phyloP scores from a whole-genome alignment of 2,888 invertebrate genomes.

The Brachynemurus nebulosus region DNA sequence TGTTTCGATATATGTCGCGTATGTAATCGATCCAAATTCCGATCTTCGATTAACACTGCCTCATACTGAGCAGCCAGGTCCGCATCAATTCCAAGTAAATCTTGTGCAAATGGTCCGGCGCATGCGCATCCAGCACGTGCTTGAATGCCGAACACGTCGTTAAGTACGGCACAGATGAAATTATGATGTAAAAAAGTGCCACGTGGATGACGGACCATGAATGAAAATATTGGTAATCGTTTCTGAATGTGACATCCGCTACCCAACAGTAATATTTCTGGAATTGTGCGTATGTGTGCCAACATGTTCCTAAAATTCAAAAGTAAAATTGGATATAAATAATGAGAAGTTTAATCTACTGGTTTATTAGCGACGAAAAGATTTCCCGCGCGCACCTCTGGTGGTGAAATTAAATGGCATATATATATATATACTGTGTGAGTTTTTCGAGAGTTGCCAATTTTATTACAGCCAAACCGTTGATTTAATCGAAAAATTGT shows the following conservation, averaged over 20 bases:
- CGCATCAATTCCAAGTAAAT: conserved; percentile 70
- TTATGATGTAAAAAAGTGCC: conserved; percentile 81
- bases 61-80: conserved; percentile 63
- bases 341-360: too few relatives aligned
- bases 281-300: conserved; percentile 63
- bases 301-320: conserved; percentile 53
- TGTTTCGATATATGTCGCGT: conserved; percentile 22
- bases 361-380: too few relatives aligned
- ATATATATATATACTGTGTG: too few relatives aligned
- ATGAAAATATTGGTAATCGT: conserved; percentile 70
- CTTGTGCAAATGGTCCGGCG: conserved; percentile 73
- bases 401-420: too few relatives aligned
- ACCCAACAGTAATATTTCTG: conserved; percentile 66
- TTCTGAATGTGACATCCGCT: conserved; percentile 49
- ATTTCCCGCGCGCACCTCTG: too few relatives aligned
- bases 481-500: too few relatives aligned
- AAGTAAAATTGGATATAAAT: background rate
- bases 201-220: conserved; percentile 68
- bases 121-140: conserved; percentile 67
- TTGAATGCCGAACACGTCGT: conserved; percentile 86
- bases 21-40: conserved; percentile 26
- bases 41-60: conserved; percentile 46
- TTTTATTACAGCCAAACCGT: too few relatives aligned
- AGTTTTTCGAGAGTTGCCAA: too few relatives aligned
- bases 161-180: conserved; percentile 71